Evolutionary conservation across 2,113 vertebrate species (phyloP).

Genomic region (Anoplopoma fimbria): DNA sequence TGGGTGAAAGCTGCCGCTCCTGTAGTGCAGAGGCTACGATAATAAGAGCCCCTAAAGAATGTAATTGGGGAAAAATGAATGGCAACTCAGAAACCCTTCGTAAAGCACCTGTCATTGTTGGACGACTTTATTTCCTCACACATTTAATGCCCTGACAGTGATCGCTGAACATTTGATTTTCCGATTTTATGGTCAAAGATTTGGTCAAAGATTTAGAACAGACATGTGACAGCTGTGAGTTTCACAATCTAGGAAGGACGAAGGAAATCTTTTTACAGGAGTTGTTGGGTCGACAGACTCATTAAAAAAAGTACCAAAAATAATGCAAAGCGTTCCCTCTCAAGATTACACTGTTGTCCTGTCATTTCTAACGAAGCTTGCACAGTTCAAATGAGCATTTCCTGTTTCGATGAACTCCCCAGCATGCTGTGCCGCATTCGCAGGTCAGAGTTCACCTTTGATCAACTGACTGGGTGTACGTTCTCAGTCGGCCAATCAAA

Average conservation of each 20-base stretch:
- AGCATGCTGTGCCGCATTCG: not conserved
- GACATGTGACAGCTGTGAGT: not conserved
- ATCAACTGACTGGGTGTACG: not conserved
- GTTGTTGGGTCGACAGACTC: not conserved
- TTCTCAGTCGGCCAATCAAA: no score
- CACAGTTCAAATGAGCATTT: not conserved
- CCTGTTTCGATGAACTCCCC: no score
- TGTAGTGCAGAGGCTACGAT: not conserved
- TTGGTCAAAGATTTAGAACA: not conserved
- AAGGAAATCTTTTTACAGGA: not conserved
- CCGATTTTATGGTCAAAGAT: not conserved
- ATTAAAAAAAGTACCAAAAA: not conserved
- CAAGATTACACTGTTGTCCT: not conserved
- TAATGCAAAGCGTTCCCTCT: not conserved
- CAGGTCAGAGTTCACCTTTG: not conserved
- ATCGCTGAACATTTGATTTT: not conserved
- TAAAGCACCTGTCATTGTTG: no score
- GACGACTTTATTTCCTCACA: no score
- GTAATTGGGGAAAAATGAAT: slow-evolving; percentile 37
- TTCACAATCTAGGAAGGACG: not conserved
- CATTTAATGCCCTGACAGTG: no score
- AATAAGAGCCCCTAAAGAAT: slow-evolving; percentile 17
- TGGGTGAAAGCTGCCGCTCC: not conserved
- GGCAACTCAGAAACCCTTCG: not conserved
- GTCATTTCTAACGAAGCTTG: not conserved